Evolutionary conservation across 2,888 invertebrate species (phyloP), one percentile per base, ranked within the genome.

Genomic region (Amphipyra berbera): DNA sequence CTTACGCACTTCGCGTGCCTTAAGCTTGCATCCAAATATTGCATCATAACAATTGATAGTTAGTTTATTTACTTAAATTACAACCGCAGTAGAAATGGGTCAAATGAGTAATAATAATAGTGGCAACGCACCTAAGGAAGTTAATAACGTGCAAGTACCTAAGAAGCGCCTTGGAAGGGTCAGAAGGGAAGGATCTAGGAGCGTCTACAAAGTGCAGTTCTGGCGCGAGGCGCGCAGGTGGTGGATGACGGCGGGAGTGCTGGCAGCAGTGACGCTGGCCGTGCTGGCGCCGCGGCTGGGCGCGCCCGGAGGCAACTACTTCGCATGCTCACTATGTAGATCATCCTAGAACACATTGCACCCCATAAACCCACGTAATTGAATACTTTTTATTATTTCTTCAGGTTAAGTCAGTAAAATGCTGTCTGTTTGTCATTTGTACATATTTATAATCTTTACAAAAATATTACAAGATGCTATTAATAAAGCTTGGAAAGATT

Each of bases 251-350:
- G 68, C 81, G 7, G 93, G 92, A 1, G 92, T 93, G 12, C 80
- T 93, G 12, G 59, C 65, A 0, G 85, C 87, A 0, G 84, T 91
- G 49, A 76, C 86, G 44, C 68, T 88, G 40, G 93, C 93, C 0
- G 92, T 91, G 57, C 63, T 93, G 53, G 79, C 87, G 59, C 92
- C 93, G 46, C 81, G 76, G 7, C 68, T 88, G 48, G 94, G 94
- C 67, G 91, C 91, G 65, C 84, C 87, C 55, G 92, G 92, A 94
- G 94, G 93, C 93, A 94, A 93, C 87, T 86, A 90, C 84, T 60
- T 77, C 84, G 91, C 88, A 90, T 90, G 90, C 79, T 88, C 84
- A 82, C 78, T 83, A 78, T 58, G 75, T 90, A 90, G 85, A 85
- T 86, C 86, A 88, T 89, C 81, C 74, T 91, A 91, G 90, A 91